phyloP scores from a whole-genome alignment of 2,113 vertebrate genomes.

The Leptobrachium leishanense region DNA sequence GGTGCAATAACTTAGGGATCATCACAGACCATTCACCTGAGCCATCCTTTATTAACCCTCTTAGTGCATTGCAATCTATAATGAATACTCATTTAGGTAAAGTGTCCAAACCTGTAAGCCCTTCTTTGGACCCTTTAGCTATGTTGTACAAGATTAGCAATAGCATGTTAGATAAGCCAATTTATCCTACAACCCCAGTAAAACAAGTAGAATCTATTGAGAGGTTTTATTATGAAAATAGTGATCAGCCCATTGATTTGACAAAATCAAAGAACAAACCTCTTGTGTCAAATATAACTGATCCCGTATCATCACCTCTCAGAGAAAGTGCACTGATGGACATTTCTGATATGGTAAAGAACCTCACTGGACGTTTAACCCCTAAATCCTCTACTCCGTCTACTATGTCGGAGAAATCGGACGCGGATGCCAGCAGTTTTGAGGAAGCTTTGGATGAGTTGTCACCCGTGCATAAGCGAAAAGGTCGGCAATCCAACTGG shows the following conservation, averaged over 20 bases:
- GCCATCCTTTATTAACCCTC: conserved; percentile 89
- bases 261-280: conserved; percentile 92
- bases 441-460: conserved; percentile 93
- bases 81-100: conserved; percentile 98
- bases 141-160: conserved; percentile 96
- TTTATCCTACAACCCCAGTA: conserved; percentile 76
- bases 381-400: conserved; percentile 96
- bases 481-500: conserved; percentile 98
- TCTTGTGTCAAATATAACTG: conserved; percentile 72
- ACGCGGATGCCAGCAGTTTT: conserved; percentile 87
- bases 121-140: conserved; percentile 87
- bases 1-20: conserved; percentile 86
- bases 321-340: conserved; percentile 97
- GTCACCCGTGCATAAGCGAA: conserved; percentile 92
- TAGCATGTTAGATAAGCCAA: conserved; percentile 94
- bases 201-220: conserved; percentile 80
- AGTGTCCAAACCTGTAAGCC: conserved; percentile 85
- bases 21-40: conserved; percentile 95
- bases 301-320: conserved; percentile 79
- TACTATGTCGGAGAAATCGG: conserved; percentile 90
- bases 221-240: conserved; percentile 82
- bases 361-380: conserved; percentile 91
- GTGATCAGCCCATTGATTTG: conserved; percentile 96
- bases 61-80: conserved; percentile 96
- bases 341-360: conserved; percentile 99